A percentile compares a stretch with the other conserved stretches of the same genome.
These are phyloP conservation scores for Patiria miniata DNA, from an alignment of 35 echinoderm and acorn worm species.

Conservation along the genomic window DNA sequence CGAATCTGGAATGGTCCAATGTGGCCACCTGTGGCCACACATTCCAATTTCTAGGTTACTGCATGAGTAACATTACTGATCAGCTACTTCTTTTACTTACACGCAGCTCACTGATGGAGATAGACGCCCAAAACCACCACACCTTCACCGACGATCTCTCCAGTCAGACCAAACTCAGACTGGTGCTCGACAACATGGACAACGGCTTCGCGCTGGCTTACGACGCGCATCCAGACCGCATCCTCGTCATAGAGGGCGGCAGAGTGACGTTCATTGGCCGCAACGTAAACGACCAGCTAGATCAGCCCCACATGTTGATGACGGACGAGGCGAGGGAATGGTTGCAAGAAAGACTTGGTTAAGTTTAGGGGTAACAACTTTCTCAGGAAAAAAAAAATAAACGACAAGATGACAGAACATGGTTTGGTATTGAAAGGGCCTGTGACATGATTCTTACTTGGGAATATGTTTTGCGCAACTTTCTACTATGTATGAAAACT, in stretches of 20 bases:
- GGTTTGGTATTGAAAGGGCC: no score
- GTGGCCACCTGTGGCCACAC: no score
- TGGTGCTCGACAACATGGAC: constrained; percentile 51
- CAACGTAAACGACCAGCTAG: neutral
- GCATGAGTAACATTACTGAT: no score
- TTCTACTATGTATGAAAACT: no score
- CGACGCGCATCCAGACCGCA: constrained; percentile 43
- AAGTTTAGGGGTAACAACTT: neutral
- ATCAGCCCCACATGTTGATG: constrained; percentile 19
- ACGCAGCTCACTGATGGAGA: constrained; percentile 10
- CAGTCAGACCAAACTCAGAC: constrained; percentile 27
- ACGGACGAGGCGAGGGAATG: constrained; percentile 33
- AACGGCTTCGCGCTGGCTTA: constrained; percentile 29
- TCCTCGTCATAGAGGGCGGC: constrained; percentile 15
- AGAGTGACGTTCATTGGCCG: constrained; percentile 23
- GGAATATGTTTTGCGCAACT: no score
- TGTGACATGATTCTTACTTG: no score
- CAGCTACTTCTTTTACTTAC: neutral
- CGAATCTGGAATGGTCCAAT: no score
- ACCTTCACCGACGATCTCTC: constrained; percentile 38
- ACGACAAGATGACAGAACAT: no score
- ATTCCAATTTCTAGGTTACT: no score
- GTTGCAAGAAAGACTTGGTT: constrained; percentile 7
- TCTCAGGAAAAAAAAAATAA: no score
- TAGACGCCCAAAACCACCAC: constrained; percentile 25